A percentile compares a stretch with the other conserved stretches of the same genome.
Evolutionary conservation across 2,888 invertebrate genomes (phyloP).

Genomic region (Syrista parreyssii): DNA sequence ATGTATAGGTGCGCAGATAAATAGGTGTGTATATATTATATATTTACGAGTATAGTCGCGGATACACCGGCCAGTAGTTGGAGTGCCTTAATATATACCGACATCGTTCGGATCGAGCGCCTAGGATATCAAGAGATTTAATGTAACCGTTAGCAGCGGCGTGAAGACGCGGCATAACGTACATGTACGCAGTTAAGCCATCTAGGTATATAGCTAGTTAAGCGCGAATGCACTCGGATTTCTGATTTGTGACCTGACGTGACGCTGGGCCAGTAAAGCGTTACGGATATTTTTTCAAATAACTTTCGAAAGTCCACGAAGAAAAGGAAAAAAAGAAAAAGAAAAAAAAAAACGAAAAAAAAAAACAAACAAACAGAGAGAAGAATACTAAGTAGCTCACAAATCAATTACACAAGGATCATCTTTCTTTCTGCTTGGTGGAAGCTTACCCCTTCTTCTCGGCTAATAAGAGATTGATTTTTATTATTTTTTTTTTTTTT

Average conservation of each 20-base stretch:
- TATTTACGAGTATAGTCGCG: conserved; percentile 35
- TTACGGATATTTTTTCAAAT: not conserved
- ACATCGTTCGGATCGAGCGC: conserved; percentile 5
- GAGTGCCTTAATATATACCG: conserved; percentile 54
- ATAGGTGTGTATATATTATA: conserved; percentile 35
- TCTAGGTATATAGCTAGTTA: not conserved
- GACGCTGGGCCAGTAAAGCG: not conserved
- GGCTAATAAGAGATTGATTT: not conserved
- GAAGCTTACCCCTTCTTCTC: conserved; percentile 8
- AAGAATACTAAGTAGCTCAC: conserved; percentile 6
- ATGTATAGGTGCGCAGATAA: conserved; percentile 50
- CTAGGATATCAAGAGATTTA: conserved; percentile 1
- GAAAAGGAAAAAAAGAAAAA: conserved; percentile 8
- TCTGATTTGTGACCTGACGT: not conserved
- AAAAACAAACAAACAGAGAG: conserved; percentile 1
- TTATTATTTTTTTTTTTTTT: not conserved
- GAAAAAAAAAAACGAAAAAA: conserved; percentile 2
- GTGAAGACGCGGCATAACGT: not conserved
- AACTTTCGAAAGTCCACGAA: conserved; percentile 6
- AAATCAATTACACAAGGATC: not conserved
- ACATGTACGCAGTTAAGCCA: not conserved
- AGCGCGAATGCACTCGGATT: not conserved
- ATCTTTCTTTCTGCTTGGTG: conserved; percentile 37
- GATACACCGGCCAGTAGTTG: conserved; percentile 56
- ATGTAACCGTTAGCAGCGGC: not conserved